phyloP scores from a whole-genome alignment of 2,888 invertebrate genomes.

The Amphipyra tragopoginis region DNA sequence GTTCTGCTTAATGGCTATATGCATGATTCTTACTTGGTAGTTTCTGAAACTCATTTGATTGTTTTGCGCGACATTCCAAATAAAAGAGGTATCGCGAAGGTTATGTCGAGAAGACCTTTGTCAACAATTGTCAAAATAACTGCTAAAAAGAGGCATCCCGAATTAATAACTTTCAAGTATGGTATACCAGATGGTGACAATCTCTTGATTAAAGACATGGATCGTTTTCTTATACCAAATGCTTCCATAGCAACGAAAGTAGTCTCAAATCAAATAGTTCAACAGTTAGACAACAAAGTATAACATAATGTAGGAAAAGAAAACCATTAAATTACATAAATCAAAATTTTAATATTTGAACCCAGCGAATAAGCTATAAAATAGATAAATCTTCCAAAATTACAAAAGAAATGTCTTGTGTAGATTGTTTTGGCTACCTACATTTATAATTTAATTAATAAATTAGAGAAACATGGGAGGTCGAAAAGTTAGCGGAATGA shows the following conservation, averaged over 20 bases:
- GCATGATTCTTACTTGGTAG: constrained; percentile 96
- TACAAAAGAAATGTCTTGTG: no score
- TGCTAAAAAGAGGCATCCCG: constrained; percentile 98
- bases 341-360: no score
- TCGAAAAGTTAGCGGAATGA: no score
- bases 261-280: constrained; percentile 95
- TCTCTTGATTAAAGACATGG: constrained; percentile 96
- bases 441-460: no score
- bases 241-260: constrained; percentile 96
- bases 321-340: neutral
- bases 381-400: no score
- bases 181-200: constrained; percentile 95
- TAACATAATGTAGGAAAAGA: constrained; percentile 8
- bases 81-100: constrained; percentile 94
- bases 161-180: constrained; percentile 99
- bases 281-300: constrained; percentile 81
- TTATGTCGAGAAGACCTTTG: constrained; percentile 96
- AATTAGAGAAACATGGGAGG: no score
- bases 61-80: constrained; percentile 95
- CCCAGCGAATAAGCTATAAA: no score
- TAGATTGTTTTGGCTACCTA: no score
- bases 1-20: constrained; percentile 96
- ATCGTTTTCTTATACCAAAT: constrained; percentile 97
- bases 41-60: constrained; percentile 96
- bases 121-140: constrained; percentile 99